Conservation (phyloP, 2,797 vertebrate species). For the Chromis chromis region DNA sequence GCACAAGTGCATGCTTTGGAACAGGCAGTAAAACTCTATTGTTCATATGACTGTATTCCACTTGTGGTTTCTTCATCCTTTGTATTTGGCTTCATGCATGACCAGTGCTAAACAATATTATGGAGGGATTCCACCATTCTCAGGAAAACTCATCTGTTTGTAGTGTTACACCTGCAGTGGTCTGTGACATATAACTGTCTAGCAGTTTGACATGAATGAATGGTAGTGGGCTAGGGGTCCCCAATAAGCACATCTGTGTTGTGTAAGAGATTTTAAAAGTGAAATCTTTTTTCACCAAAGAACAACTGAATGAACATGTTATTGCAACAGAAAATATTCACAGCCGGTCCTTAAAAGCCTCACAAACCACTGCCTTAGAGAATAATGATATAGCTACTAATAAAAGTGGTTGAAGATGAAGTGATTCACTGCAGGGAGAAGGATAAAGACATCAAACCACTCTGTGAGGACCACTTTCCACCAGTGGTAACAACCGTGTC, state of each 20-base stretch:
- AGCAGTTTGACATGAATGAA: not conserved
- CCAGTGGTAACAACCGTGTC: not conserved
- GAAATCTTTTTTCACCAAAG: not conserved
- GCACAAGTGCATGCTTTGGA: constrained; percentile 67
- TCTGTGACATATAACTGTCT: not conserved
- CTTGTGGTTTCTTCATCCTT: constrained; percentile 69
- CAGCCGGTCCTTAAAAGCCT: constrained; percentile 1
- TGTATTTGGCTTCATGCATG: constrained; percentile 62
- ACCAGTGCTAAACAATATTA: constrained; percentile 50
- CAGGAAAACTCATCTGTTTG: constrained; percentile 35
- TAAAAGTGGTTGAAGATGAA: not conserved
- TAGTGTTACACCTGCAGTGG: constrained; percentile 35
- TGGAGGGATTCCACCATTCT: constrained; percentile 13
- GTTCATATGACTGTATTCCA: constrained; percentile 73
- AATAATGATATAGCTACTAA: constrained; percentile 2
- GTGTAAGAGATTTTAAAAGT: not conserved
- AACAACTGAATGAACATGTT: not conserved
- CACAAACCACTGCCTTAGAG: constrained; percentile 7
- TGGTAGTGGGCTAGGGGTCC: not conserved
- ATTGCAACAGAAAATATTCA: not conserved
- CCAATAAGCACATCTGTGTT: not conserved
- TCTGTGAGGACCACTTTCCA: constrained; percentile 1
- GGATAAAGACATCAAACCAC: not conserved
- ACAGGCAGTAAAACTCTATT: constrained; percentile 70
- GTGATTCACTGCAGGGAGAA: not conserved